Base-by-base conservation (phyloP, 2,888 invertebrate species). In the Volucella inanis region DNA sequence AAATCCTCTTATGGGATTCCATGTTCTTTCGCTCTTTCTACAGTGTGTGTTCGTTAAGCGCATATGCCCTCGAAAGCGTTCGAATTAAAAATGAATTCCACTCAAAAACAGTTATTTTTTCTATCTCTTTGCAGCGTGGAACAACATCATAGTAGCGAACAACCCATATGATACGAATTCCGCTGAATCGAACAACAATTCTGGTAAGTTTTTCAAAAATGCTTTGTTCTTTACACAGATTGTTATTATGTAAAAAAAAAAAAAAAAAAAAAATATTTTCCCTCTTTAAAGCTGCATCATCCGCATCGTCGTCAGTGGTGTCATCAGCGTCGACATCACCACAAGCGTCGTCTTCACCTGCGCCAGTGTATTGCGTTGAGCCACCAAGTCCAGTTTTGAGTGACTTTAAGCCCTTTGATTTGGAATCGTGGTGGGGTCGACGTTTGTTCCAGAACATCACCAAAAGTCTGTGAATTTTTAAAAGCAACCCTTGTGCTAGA, bases 401-500 rank as follows among this genome's bases (percentile, higher is more conserved):
- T 89, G 96, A 97, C 92, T 98, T 97, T 91, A 96, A 97, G 90
- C 96, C 97, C 18, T 97, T 97, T 90, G 97, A 98, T 93, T 93
- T 98, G 90, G 97, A 97, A 91, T 95, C 96, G 47, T 97, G 97
- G 96, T 97, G 97, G 97, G 97, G 97, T 85, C 96, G 96, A 90
- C 93, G 97, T 87, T 93, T 96, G 86, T 96, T 96, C 93, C 96
- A 96, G 89, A 96, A 96, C 91, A 96, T 97, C 91, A 97, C 97
- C 77, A 96, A 95, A 92, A 96, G 96, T 83, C 94, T 95, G 88
- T 94, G 93, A 94, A 88, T 76, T 18, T 61, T 2, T 67, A 57
- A 14, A 59, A 64, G 18, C 39, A 39, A 43, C 22, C 22, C 22
- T 22, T 22, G 22, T 22, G 22, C 22, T 41, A 50, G 31, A 52